phyloP scores from a whole-genome alignment of 1,140 invertebrate species.

The Andricus grossulariae region DNA sequence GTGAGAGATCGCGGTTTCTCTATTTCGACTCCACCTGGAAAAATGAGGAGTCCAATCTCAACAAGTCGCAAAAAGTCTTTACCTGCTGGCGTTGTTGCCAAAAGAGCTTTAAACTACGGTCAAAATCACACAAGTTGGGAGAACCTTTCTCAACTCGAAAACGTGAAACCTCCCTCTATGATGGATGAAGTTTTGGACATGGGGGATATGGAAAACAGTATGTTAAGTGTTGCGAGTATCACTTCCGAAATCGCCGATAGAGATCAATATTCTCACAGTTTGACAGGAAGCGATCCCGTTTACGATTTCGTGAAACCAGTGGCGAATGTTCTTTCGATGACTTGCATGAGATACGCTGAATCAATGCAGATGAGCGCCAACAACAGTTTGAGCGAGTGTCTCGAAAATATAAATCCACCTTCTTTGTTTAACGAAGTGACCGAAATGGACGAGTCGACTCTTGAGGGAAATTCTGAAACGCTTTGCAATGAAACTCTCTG shows the following conservation, averaged over 20 bases:
- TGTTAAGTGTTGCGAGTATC: slow-evolving; percentile 90
- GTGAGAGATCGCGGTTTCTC: slow-evolving; percentile 26
- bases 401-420: slow-evolving; percentile 81
- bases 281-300: slow-evolving; percentile 62
- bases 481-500: slow-evolving; percentile 77
- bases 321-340: slow-evolving; percentile 69
- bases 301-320: slow-evolving; percentile 72
- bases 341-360: slow-evolving; percentile 68
- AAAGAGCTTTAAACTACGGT: slow-evolving; percentile 80
- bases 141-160: slow-evolving; percentile 83
- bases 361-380: slow-evolving; percentile 64
- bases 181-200: slow-evolving; percentile 85
- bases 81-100: slow-evolving; percentile 82
- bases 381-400: slow-evolving; percentile 77
- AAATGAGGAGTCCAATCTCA: slow-evolving; percentile 61
- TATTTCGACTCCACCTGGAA: slow-evolving; percentile 35
- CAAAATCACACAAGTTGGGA: slow-evolving; percentile 79
- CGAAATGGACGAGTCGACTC: slow-evolving; percentile 79
- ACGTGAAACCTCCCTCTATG: slow-evolving; percentile 87
- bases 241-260: slow-evolving; percentile 84
- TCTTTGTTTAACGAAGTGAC: slow-evolving; percentile 80
- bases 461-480: slow-evolving; percentile 77
- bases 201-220: slow-evolving; percentile 84
- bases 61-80: slow-evolving; percentile 77
- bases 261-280: slow-evolving; percentile 63